Evolutionary conservation across 2,113 vertebrate genomes (phyloP).

Genomic region (Scytalopus superciliaris): DNA sequence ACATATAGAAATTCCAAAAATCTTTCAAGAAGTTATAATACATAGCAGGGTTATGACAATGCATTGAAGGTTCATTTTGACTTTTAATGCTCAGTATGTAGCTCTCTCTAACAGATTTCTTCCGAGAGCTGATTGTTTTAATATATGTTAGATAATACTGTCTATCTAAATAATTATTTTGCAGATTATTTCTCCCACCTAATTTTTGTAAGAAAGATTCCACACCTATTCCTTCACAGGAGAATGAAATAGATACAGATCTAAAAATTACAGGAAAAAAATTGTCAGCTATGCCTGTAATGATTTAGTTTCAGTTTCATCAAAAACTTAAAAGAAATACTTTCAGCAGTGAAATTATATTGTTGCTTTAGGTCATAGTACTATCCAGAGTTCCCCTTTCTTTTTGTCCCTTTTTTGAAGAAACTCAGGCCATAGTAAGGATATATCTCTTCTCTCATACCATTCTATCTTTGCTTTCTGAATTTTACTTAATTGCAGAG

Average conservation of each 20-base stretch:
- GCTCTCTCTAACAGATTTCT: not conserved
- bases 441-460: not conserved
- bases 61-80: not conserved
- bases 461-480: not conserved
- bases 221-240: not conserved
- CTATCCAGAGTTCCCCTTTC: not conserved
- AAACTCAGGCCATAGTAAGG: not conserved
- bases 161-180: not conserved
- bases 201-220: not conserved
- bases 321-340: not conserved
- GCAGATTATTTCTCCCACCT: not conserved
- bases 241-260: not conserved
- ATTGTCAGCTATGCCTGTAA: not conserved
- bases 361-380: not conserved
- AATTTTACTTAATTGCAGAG: not conserved
- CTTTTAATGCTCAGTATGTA: not conserved
- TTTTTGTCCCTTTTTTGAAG: not conserved
- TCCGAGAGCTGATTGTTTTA: not conserved
- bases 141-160: not conserved
- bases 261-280: not conserved
- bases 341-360: not conserved
- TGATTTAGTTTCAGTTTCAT: not conserved
- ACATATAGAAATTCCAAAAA: not conserved
- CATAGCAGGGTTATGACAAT: rapidly evolving
- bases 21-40: not conserved